phyloP scores from a whole-genome alignment of 2,888 invertebrate genomes.

The Apamea monoglypha region DNA sequence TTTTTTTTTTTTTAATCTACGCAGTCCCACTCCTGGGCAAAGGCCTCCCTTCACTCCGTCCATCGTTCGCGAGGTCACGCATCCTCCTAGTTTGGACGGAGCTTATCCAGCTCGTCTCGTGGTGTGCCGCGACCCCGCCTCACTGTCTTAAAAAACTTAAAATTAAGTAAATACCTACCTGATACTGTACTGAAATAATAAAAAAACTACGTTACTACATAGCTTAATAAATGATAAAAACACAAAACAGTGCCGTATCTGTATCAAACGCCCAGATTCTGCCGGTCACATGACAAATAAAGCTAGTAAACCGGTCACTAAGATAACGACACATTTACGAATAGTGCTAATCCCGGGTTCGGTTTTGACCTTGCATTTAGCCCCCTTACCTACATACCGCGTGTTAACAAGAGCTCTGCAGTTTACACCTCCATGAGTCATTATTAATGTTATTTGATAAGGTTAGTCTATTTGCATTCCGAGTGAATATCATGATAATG shows the following conservation, averaged over 20 bases:
- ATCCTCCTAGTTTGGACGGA: background rate
- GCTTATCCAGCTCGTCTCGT: background rate
- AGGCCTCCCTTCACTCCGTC: background rate
- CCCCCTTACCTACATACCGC: slow-evolving; percentile 26
- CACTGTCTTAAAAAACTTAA: background rate
- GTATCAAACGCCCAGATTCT: slow-evolving; percentile 7
- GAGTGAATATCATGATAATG: slow-evolving; percentile 27
- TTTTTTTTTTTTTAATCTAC: no score
- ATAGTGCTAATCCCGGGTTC: slow-evolving; percentile 46
- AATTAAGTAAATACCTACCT: no score
- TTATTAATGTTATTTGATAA: slow-evolving; percentile 48
- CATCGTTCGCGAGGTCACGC: background rate
- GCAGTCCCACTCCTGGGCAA: background rate
- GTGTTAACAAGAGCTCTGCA: slow-evolving; percentile 33
- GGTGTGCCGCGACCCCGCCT: background rate
- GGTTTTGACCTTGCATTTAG: slow-evolving; percentile 43
- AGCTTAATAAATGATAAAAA: background rate
- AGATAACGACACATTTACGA: slow-evolving; percentile 47
- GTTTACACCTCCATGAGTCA: slow-evolving; percentile 48
- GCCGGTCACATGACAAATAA: slow-evolving; percentile 11
- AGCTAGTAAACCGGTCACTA: slow-evolving; percentile 1
- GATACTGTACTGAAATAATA: background rate
- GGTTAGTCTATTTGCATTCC: slow-evolving; percentile 45
- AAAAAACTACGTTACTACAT: no score
- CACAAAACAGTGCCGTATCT: background rate